A percentile compares a stretch with the other conserved stretches of the same genome.
These are phyloP conservation scores for Fregata magnificens DNA, from an alignment of 2,113 vertebrate species.

Conservation along the genomic window DNA sequence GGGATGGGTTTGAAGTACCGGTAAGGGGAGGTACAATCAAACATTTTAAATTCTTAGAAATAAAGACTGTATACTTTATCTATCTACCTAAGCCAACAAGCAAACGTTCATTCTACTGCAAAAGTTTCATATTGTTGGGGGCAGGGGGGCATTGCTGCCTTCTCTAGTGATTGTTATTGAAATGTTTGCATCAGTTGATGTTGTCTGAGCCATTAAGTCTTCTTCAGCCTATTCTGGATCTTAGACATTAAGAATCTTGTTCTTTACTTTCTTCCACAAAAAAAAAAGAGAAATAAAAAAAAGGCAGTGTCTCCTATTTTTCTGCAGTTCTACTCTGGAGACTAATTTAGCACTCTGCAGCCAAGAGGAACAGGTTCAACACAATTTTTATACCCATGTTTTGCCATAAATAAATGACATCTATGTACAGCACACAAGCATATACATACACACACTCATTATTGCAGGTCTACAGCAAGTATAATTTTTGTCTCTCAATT, in stretches of 20 bases:
- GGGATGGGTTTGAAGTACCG: not conserved
- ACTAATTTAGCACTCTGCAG: not conserved
- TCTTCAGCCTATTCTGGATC: not conserved
- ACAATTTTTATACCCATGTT: not conserved
- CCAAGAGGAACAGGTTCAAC: not conserved
- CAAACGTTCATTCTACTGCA: not conserved
- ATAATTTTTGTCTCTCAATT: not conserved
- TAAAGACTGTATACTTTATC: not conserved
- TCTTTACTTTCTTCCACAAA: not conserved
- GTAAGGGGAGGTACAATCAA: not conserved
- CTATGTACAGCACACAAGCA: not conserved
- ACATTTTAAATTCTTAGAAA: not conserved
- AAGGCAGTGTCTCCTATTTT: not conserved
- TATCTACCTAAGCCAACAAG: not conserved
- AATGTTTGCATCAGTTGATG: not conserved
- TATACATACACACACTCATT: not conserved
- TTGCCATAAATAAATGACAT: not conserved
- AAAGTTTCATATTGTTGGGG: not conserved
- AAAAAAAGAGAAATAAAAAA: not conserved
- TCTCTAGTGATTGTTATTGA: not conserved
- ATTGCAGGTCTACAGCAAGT: not conserved
- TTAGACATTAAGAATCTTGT: not conserved
- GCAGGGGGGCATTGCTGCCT: fast-evolving
- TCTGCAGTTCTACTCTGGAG: not conserved
- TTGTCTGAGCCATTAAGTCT: not conserved